phyloP scores from a whole-genome alignment of 2,888 invertebrate species.

The Xylophagus ater region DNA sequence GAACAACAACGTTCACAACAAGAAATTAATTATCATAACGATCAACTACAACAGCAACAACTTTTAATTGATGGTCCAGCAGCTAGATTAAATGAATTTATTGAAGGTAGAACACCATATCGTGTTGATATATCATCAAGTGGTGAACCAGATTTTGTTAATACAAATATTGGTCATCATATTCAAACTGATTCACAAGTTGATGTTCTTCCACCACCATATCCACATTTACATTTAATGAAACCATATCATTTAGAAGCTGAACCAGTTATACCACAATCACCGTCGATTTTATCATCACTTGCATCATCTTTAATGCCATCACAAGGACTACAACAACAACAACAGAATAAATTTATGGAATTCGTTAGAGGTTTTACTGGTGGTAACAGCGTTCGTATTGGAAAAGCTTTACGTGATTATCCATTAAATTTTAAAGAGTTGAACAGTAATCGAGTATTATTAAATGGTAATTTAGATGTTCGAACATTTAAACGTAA shows the following conservation, averaged over 20 bases:
- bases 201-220: slow-evolving; percentile 33
- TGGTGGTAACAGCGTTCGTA: slow-evolving; percentile 6
- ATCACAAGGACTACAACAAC: slow-evolving; percentile 26
- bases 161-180: too few relatives aligned
- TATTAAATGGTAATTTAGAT: slow-evolving; percentile 4
- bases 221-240: slow-evolving; percentile 30
- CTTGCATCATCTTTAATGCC: slow-evolving; percentile 30
- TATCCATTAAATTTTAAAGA: slow-evolving; percentile 3
- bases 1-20: too few relatives aligned
- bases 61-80: background rate
- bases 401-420: slow-evolving; percentile 8
- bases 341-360: slow-evolving; percentile 14
- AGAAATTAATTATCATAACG: slow-evolving; percentile 20
- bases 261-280: slow-evolving; percentile 21
- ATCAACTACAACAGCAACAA: slow-evolving; percentile 18
- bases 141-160: slow-evolving; percentile 10
- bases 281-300: too few relatives aligned
- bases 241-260: slow-evolving; percentile 34
- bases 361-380: slow-evolving; percentile 8
- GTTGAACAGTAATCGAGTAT: slow-evolving; percentile 7
- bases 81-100: slow-evolving; percentile 40
- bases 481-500: background rate
- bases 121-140: slow-evolving; percentile 49
- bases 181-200: slow-evolving; percentile 28
- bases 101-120: slow-evolving; percentile 58